Base-by-base conservation (phyloP, 2,888 invertebrate species). In the Urechis unicinctus region DNA sequence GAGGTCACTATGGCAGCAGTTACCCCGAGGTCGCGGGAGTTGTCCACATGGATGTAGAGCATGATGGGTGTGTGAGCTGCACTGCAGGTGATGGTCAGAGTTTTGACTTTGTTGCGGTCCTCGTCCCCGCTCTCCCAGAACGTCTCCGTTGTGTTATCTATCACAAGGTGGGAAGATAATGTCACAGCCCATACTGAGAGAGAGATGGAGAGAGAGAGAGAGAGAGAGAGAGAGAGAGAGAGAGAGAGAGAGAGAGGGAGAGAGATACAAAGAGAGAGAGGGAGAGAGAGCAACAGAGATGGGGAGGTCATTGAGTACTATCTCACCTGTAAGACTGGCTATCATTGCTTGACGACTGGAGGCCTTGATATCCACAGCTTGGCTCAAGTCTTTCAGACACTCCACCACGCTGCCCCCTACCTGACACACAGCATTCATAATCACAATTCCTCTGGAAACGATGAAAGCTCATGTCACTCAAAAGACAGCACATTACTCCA, bases 111-210 rank as follows among this genome's bases (percentile, higher is more conserved):
- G 76, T 92, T 93, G 56, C 82, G 75, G 79, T 97, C 96, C 72
- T 96, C 96, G 69, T 96, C 96, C 0, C 94, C 95, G 41, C 94
- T 94, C 80, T 97, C 97, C 97, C 97, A 97, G 80, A 97, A 97
- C 0, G 97, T 97, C 77, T 97, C 97, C 0, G 95, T 94, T 3
- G 92, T 92, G 68, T 88, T 89, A 75, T 97, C 97, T 69, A 61
- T 5, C 6, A 45, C 17, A n/a, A 9, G 21, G 21, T 6, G 6
- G 22, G 21, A 6, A 45, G 21, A 17, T 13, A 13, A 21, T 21
- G 45, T 13, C 6, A 45, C 36, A 36, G 17, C 36, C 9, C 36
- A 17, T 9, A 36, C 36, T 17, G 17, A 6, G 22, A 17, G 45
- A 21, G 22, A 21, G 45, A 21, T n/a, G n/a, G n/a, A n/a, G n/a